A percentile compares a stretch with the other conserved stretches of the same genome.
phyloP scores from a whole-genome alignment of 1,140 invertebrate species.

The Macrostomum lignano region DNA sequence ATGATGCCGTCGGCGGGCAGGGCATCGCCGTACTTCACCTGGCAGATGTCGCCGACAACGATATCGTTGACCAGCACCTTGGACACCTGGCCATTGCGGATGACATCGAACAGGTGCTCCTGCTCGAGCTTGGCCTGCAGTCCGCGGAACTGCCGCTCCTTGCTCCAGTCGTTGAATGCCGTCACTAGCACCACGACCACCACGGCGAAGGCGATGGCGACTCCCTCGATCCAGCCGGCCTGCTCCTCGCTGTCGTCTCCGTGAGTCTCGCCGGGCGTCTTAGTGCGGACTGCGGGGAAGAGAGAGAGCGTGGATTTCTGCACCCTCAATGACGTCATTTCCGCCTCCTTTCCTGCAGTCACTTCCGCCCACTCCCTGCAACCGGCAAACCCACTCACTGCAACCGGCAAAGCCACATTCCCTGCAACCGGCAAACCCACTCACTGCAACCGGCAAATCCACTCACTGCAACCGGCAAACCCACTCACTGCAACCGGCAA shows the following conservation, averaged over 20 bases:
- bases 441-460: too few relatives aligned
- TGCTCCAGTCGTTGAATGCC: conserved; percentile 94
- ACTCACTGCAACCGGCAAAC: too few relatives aligned
- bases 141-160: conserved; percentile 82
- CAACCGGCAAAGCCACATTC: too few relatives aligned
- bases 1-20: conserved; percentile 85
- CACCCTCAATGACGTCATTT: too few relatives aligned
- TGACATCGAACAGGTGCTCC: conserved; percentile 89
- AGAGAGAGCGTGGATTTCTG: too few relatives aligned
- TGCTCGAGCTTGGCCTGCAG: conserved; percentile 89
- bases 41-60: conserved; percentile 92
- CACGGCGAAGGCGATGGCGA: conserved; percentile 84
- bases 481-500: too few relatives aligned
- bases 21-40: conserved; percentile 44
- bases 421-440: too few relatives aligned
- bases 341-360: background rate
- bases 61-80: conserved; percentile 85
- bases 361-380: too few relatives aligned
- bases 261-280: background rate
- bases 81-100: conserved; percentile 57
- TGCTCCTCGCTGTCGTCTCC: conserved; percentile 2
- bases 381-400: too few relatives aligned
- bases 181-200: conserved; percentile 89
- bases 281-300: too few relatives aligned
- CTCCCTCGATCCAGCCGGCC: conserved; percentile 62